Evolutionary conservation across 1,140 invertebrate species (phyloP).

Genomic region (Fopius arisanus): DNA sequence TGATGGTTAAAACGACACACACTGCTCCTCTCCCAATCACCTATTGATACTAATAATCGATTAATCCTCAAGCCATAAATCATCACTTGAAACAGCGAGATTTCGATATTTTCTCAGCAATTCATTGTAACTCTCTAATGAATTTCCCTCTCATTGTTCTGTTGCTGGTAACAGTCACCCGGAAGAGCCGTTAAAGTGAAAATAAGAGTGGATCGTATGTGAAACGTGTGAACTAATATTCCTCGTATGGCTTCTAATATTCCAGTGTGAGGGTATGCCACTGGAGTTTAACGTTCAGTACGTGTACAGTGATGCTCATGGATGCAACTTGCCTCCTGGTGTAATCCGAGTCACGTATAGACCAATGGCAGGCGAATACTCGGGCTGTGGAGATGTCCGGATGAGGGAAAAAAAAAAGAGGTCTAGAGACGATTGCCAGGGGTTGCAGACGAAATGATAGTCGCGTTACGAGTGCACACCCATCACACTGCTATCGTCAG

Average conservation of each 20-base stretch:
- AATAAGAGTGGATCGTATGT: conserved; percentile 6
- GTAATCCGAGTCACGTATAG: conserved; percentile 3
- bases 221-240: conserved; percentile 8
- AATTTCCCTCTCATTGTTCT: not conserved
- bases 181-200: not conserved
- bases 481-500: not conserved
- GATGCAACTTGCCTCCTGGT: not conserved
- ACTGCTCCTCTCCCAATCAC: not conserved
- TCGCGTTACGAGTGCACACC: not conserved
- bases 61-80: not conserved
- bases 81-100: not conserved
- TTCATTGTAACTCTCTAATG: not conserved
- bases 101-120: not conserved
- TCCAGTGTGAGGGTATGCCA: not conserved
- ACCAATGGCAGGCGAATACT: not conserved
- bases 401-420: too few species aligned
- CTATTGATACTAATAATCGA: not conserved
- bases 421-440: not conserved
- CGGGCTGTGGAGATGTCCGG: not conserved
- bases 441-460: not conserved
- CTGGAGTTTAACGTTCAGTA: not conserved
- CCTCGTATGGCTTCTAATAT: conserved; percentile 6
- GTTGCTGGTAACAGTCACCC: conserved; percentile 13
- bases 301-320: conserved; percentile 6
- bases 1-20: conserved; percentile 17